These are phyloP conservation scores for Micromussa lordhowensis DNA, from an alignment of 92 coral and sea anemone genomes.

Conservation along the genomic window DNA sequence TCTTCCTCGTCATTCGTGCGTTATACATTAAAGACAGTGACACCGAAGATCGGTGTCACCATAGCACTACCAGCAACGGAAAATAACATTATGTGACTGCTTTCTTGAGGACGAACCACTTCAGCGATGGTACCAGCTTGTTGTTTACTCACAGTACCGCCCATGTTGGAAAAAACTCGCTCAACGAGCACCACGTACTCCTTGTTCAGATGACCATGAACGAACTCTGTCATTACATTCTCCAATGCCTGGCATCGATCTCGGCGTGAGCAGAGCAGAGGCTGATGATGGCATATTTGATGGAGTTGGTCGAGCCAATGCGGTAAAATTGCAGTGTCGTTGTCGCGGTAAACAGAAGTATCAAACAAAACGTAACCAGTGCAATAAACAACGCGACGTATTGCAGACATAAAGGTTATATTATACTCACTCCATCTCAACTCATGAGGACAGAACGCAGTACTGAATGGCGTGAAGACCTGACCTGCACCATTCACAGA, in stretches of 20 bases:
- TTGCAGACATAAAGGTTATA: no score
- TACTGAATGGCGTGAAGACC: slow-evolving; percentile 55
- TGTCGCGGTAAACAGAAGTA: slow-evolving; percentile 54
- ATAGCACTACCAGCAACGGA: slow-evolving; percentile 33
- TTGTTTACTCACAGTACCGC: slow-evolving; percentile 33
- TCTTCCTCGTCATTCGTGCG: slow-evolving; percentile 15
- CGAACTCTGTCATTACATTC: slow-evolving; percentile 33
- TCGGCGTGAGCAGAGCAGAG: slow-evolving; percentile 46
- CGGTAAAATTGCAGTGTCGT: slow-evolving; percentile 31
- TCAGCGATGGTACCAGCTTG: slow-evolving; percentile 48
- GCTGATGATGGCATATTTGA: slow-evolving; percentile 42
- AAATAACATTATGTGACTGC: slow-evolving; percentile 11
- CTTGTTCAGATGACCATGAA: slow-evolving; percentile 49
- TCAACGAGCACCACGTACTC: slow-evolving; percentile 44
- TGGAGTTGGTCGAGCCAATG: slow-evolving; percentile 49
- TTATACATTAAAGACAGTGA: slow-evolving; percentile 8
- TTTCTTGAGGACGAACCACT: slow-evolving; percentile 37
- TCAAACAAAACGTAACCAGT: no score
- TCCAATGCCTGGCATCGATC: slow-evolving; percentile 49
- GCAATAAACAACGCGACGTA: no score
- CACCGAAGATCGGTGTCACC: slow-evolving; percentile 5
- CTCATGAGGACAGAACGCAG: slow-evolving; percentile 56
- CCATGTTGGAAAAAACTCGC: slow-evolving; percentile 53
- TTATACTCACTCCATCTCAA: slow-evolving; percentile 57
- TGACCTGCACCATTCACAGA: slow-evolving; percentile 49